Base-by-base conservation (phyloP, 2,888 invertebrate species). In the Artemia sinica region DNA sequence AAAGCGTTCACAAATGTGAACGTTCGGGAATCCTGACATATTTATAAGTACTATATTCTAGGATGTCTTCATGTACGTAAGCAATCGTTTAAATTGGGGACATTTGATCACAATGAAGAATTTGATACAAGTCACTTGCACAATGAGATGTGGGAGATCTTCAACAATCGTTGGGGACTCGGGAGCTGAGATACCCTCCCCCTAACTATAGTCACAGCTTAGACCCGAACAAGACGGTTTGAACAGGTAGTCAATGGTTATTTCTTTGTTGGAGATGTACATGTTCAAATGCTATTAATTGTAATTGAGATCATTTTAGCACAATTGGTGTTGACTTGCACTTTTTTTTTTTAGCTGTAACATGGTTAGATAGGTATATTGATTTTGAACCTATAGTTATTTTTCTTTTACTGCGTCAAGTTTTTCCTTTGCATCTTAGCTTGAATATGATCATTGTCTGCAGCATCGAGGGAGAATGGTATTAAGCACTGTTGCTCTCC, bases 111-210 rank as follows among this genome's bases (percentile, higher is more conserved):
- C 76, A 82, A 86, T 0, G 95, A 96, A 72, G 82, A 84, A 51
- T 96, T 85, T 76, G 87, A 92, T 76, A 84, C 82, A 0, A 84
- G 80, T 41, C 83, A 84, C 71, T 82, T 84, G 0, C 83, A 90
- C 76, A 91, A 92, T 6, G 96, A 98, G 74, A 80, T 99, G 76
- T 96, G 92, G 79, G 89, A 95, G 76, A 81, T 97, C 66, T 85
- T 91, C 71, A 88, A 89, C 72, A 98, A 99, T 78, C 86, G 85
- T 74, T 79, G 85, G 76, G 76, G 94, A 97, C 74, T 99, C n/a
- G 98, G 98, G 88, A 93, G 75, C 79, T 82, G 67, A 84, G 92
- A 50, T 98, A 96, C 75, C 84, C 99, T 63, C 90, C 93, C 78
- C 83, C 84, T 0, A 86, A 94, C 69, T 98, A 92, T 78, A 79